Evolutionary conservation across 2,113 vertebrate genomes (phyloP).

Genomic region (Bos javanicus): DNA sequence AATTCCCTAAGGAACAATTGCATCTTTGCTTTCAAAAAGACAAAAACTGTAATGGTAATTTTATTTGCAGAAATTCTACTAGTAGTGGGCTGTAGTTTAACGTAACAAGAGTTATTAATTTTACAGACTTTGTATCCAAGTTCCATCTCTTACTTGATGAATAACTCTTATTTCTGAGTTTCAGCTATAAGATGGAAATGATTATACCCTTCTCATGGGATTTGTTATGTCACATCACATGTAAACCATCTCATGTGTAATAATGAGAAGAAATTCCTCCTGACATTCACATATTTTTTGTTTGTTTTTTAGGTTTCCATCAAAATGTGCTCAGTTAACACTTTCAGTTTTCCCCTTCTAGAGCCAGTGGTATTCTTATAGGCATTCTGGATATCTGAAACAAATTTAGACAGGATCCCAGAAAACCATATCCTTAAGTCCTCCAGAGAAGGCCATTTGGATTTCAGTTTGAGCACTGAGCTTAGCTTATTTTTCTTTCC

Average conservation of each 20-base stretch:
- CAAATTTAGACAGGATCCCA: background rate
- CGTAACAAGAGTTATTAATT: background rate
- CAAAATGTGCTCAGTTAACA: background rate
- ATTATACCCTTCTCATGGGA: background rate
- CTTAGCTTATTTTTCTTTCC: background rate
- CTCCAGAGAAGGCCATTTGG: background rate
- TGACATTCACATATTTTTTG: background rate
- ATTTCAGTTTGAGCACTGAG: background rate
- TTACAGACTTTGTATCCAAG: background rate
- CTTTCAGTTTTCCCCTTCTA: background rate
- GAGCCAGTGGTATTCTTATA: background rate
- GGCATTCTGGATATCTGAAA: background rate
- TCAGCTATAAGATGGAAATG: background rate
- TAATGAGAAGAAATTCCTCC: background rate
- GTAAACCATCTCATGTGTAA: background rate
- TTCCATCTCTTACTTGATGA: background rate
- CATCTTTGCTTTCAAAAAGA: background rate
- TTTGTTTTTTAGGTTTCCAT: background rate
- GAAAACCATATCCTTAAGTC: background rate
- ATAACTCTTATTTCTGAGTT: background rate
- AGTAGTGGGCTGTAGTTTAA: background rate
- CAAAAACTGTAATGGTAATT: background rate
- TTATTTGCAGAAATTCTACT: background rate
- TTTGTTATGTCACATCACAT: background rate
- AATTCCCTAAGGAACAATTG: background rate